Conservation (phyloP, 1,140 invertebrate genomes). For the Halesus radiatus region DNA sequence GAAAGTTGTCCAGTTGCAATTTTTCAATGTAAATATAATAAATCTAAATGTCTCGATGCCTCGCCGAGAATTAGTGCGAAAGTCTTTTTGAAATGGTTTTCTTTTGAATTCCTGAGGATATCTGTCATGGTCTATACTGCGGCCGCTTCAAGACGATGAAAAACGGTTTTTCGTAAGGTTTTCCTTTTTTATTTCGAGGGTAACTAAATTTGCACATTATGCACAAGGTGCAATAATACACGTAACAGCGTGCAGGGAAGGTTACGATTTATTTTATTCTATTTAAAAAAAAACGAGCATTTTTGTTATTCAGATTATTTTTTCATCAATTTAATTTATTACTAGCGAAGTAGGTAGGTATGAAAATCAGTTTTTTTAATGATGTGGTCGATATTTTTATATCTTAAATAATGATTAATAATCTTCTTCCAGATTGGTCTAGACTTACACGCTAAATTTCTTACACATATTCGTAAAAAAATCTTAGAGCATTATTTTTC, state of each 20-base stretch:
- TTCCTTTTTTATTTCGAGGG: not conserved
- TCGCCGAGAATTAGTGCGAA: not conserved
- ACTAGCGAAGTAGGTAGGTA: not conserved
- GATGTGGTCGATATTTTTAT: not conserved
- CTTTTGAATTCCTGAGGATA: not conserved
- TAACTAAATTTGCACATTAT: too few relatives aligned
- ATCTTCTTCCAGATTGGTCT: slow-evolving; percentile 40
- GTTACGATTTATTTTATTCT: not conserved
- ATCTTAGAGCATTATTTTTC: slow-evolving; percentile 43
- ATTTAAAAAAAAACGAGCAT: not conserved
- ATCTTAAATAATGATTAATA: not conserved
- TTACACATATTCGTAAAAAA: slow-evolving; percentile 40
- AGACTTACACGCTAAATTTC: slow-evolving; percentile 32
- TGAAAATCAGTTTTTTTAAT: not conserved
- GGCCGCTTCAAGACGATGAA: not conserved
- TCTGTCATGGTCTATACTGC: not conserved
- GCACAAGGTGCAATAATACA: too few relatives aligned
- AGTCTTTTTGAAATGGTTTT: not conserved
- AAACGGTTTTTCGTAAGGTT: too few relatives aligned
- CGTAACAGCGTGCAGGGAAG: too few relatives aligned
- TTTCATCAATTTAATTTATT: not conserved
- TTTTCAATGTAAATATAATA: not conserved
- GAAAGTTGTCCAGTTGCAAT: not conserved
- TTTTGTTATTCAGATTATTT: not conserved
- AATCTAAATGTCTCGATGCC: not conserved